Evolutionary conservation across 2,888 invertebrate species (phyloP), one percentile per base, ranked within the genome.

Genomic region (Emmelina monodactyla): DNA sequence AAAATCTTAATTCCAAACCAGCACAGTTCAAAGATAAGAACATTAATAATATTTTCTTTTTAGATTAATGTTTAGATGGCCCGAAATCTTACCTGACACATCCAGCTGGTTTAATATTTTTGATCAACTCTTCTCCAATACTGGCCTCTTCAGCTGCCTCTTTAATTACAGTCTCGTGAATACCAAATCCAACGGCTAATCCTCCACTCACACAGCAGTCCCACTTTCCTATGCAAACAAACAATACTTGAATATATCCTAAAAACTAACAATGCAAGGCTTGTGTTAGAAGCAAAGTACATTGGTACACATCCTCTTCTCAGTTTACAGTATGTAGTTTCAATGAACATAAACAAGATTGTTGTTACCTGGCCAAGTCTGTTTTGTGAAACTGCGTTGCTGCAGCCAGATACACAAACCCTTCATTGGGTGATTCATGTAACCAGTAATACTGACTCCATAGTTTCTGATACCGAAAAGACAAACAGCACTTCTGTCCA

Each of bases 121-220:
- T 86, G 37, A 92, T 85, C 41, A 94, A 80, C 58, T 89, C 85
- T 38, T 85, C 83, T 46, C 93, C 88, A 52, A 97, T 88, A 25
- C 93, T 93, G 14, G 96, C 97, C 63, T 97, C 97, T 65, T 97
- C 97, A 47, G 89, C 90, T 3, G 95, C 94, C 67, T 97, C 97
- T 63, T 96, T 96, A 47, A 90, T 85, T 22, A 93, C 93, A 33
- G 96, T 96, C 71, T 96, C 93, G 50, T 89, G 76, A 40, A 95
- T 89, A 31, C 91, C 90, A 69, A 88, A 90, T 11, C 94, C 95
- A 29, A 93, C 93, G 15, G 93, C 91, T 33, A 97, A 65, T 2
- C 96, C 97, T 34, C 97, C 97, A 45, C 94, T 93, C 25, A 94
- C 95, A 88, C 97, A 94, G 62, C 94, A 95, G 66, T 97, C 97